Evolutionary conservation across 2,888 invertebrate species (phyloP), one percentile per base, ranked within the genome.

Genomic region (Auanema freiburgensis): DNA sequence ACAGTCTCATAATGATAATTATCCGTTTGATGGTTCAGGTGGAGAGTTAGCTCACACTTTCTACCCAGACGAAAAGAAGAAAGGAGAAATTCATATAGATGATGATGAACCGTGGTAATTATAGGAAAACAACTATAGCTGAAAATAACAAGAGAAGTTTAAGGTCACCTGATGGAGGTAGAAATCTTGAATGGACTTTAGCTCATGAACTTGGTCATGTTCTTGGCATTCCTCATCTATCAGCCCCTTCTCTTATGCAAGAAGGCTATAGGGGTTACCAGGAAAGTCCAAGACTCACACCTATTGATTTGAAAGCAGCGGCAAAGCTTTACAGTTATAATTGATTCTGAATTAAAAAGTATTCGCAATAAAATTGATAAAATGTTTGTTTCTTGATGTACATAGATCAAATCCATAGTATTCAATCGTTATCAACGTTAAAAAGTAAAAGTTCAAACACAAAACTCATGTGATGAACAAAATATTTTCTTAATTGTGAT

Each of bases 171-270:
- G 61, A 63, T 25, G 33, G 33, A 33, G 85, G 85, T 42, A 83
- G 84, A 1, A 85, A 86, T 67, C 78, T 86, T 21, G 81, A 84
- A 55, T 85, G 85, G 78, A 85, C 86, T 59, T 92, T 93, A 1
- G 93, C 93, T 12, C 96, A 96, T 85, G 96, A 96, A 86, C 92
- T 96, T 78, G 95, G 95, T 0, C 96, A 97, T 85, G 93, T 94
- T 0, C 86, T 97, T 55, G 97, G 97, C 21, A 87, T 97, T 40
- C 93, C 92, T 46, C 96, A 97, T 57, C 60, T 60, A 16, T 59
- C 59, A 1, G 53, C 57, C 8, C 63, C 63, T 11, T 51, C 62
- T 6, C 50, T 67, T 12, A 67, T 67, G 67, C 33, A 59, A 14
- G 25, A 43, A 25, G 67, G 60, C 11, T 67, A 67, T 50, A 44